Evolutionary conservation across 2,797 vertebrate species (phyloP).

Genomic region (Arvicola amphibius): DNA sequence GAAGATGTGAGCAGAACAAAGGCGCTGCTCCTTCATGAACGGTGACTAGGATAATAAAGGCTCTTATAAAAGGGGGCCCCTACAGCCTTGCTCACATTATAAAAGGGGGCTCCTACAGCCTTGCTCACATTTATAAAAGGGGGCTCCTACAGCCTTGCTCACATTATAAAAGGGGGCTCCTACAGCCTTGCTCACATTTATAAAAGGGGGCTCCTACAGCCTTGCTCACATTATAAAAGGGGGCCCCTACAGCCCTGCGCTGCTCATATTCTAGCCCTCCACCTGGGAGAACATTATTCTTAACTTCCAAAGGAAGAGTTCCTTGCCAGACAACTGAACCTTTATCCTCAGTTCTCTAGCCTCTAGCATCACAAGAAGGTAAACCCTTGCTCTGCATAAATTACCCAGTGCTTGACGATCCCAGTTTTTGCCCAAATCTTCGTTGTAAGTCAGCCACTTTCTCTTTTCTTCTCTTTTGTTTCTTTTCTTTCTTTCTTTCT

Average conservation of each 20-base stretch:
- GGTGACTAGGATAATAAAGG: neutral
- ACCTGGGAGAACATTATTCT: neutral
- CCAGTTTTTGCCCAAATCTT: neutral
- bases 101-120: too few species aligned
- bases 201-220: too few species aligned
- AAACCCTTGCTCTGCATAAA: neutral
- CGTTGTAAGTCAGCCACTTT: neutral
- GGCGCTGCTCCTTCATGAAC: neutral
- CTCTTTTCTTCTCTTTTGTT: too few species aligned
- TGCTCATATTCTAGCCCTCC: neutral
- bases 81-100: too few species aligned
- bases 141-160: too few species aligned
- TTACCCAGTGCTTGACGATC: too few species aligned
- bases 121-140: too few species aligned
- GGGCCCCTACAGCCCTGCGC: too few species aligned
- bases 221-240: too few species aligned
- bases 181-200: too few species aligned
- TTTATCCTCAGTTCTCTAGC: neutral
- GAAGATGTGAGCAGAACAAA: neutral
- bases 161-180: too few species aligned
- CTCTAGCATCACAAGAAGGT: neutral
- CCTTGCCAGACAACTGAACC: neutral
- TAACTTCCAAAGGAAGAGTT: neutral
- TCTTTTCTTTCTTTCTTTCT: rapidly evolving
- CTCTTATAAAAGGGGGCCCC: neutral